Evolutionary conservation across 2,113 vertebrate genomes (phyloP), one percentile per base, ranked within the genome.

Genomic region (Jacana jacana): DNA sequence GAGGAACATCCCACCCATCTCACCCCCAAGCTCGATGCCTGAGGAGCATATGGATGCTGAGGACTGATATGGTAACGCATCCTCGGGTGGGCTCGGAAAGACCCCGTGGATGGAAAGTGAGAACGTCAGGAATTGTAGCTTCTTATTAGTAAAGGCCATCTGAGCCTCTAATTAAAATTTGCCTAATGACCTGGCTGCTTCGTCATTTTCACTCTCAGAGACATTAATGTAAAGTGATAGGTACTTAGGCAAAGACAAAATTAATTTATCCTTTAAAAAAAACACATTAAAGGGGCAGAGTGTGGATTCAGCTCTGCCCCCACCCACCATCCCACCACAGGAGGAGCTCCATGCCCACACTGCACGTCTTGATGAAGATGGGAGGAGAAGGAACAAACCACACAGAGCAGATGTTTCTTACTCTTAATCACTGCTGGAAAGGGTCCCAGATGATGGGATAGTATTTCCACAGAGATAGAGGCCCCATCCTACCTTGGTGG

Each of bases 91-190:
- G 39, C 65, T 77, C 22, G 60, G 70, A 60, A 82, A 91, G 51
- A 80, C 76, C 63, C 77, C 4, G 1, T 30, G 64, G 80, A 83
- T 28, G 25, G 61, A 80, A 93, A 92, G 86, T 6, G 10, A 93
- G 91, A 97, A 81, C 27, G 24, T 70, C 24, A 7, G 93, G 96
- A 97, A 93, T 30, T 84, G 96, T 93, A 95, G 91, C 89, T 95
- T 97, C 97, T 96, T 97, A 98, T 98, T 98, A 98, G 97, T 52
- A 97, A 98, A 98, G 98, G 97, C 97, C 97, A 97, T 97, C 97
- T 97, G 96, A 98, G 97, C 63, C 93, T 97, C 96, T 98, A 98
- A 98, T 98, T 98, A 98, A 98, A 98, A 98, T 98, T 97, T 98
- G 98, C 98, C 97, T 98, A 98, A 98, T 98, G 98, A 98, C 97